Percentiles rank a stretch among this genome's conserved stretches.
Conservation (phyloP, 2,888 invertebrate genomes). For the Drosophila paracracens region DNA sequence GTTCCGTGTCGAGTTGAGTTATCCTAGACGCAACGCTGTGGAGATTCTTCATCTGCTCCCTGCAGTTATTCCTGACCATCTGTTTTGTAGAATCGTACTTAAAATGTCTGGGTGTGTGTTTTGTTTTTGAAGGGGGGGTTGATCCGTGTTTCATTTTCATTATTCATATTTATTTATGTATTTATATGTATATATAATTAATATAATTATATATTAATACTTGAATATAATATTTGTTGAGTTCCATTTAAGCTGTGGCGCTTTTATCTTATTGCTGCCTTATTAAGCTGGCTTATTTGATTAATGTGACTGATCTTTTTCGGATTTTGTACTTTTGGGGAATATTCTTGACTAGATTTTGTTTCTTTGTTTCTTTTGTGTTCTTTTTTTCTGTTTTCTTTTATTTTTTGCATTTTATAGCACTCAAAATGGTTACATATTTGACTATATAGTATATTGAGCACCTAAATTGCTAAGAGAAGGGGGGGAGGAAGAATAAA, state of each 20-base stretch:
- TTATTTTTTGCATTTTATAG: conserved; percentile 70
- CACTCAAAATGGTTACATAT: conserved; percentile 74
- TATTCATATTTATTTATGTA: neutral
- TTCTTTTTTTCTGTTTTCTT: conserved; percentile 1
- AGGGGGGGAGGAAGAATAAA: conserved; percentile 84
- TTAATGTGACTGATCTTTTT: conserved; percentile 28
- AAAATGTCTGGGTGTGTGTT: conserved; percentile 35
- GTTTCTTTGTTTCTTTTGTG: neutral
- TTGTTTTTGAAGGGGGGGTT: neutral
- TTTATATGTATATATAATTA: conserved; percentile 1
- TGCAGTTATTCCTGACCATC: conserved; percentile 41
- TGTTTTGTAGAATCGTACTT: conserved; percentile 25
- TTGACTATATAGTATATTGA: conserved; percentile 78
- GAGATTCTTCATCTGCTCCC: conserved; percentile 30
- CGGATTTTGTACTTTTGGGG: conserved; percentile 32
- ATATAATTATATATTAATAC: conserved; percentile 6
- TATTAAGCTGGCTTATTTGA: conserved; percentile 20
- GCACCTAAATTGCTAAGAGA: conserved; percentile 85
- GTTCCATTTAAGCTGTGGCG: conserved; percentile 49
- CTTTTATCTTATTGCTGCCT: conserved; percentile 37
- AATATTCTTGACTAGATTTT: conserved; percentile 62
- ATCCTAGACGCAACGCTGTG: conserved; percentile 26
- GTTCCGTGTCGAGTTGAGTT: conserved; percentile 14
- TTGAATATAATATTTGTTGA: conserved; percentile 8
- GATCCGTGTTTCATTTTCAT: conserved; percentile 11